Percentiles rank a stretch among this genome's conserved stretches.
These are phyloP conservation scores for Sebastes minor DNA, from an alignment of 2,797 vertebrate species.

Conservation along the genomic window DNA sequence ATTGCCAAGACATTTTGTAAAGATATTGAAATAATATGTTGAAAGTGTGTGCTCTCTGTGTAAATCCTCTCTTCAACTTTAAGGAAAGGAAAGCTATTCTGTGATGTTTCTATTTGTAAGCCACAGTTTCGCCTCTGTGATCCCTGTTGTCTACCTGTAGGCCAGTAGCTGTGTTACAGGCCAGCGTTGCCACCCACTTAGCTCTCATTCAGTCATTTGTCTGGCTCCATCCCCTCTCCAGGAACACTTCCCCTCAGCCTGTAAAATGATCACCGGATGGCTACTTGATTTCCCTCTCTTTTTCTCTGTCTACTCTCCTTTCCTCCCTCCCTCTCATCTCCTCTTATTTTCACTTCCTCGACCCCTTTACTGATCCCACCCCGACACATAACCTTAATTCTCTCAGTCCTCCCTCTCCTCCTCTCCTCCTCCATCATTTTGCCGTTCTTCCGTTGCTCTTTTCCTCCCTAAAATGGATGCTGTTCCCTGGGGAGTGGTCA, in stretches of 20 bases:
- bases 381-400: conserved; percentile 45
- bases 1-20: background rate
- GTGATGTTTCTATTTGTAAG: background rate
- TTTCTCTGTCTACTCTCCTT: conserved; percentile 49
- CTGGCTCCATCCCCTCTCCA: conserved; percentile 88
- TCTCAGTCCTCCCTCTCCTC: conserved; percentile 59
- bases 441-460: conserved; percentile 72
- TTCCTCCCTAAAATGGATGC: conserved; percentile 79
- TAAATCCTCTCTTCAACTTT: background rate
- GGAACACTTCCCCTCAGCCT: conserved; percentile 84
- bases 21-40: too few relatives aligned
- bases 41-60: background rate
- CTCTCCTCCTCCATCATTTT: conserved; percentile 67
- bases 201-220: conserved; percentile 87
- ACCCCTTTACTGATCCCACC: conserved; percentile 18
- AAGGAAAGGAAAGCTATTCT: background rate
- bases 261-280: conserved; percentile 88
- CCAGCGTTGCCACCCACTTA: conserved; percentile 76
- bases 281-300: conserved; percentile 76
- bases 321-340: conserved; percentile 48
- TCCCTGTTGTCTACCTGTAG: conserved; percentile 50
- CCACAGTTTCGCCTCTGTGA: background rate
- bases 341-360: conserved; percentile 59
- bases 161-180: conserved; percentile 41
- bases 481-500: conserved; percentile 78